Evolutionary conservation across 2,797 vertebrate genomes (phyloP).

Genomic region (Pantherophis alleghaniensis): DNA sequence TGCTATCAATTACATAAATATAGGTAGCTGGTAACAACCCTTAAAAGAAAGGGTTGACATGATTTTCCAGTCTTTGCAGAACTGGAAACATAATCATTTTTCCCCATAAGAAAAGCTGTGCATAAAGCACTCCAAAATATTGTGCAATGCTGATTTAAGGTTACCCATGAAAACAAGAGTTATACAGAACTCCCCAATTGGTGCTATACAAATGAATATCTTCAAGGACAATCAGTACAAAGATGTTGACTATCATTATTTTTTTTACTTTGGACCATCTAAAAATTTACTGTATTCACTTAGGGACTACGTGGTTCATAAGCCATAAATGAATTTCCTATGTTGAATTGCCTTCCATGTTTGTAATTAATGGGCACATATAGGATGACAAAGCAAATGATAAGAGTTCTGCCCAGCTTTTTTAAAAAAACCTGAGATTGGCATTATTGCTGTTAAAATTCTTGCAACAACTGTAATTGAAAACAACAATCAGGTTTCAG

Average conservation of each 20-base stretch:
- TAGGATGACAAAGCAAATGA: conserved; percentile 36
- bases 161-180: conserved; percentile 17
- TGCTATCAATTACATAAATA: background rate
- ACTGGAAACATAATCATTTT: background rate
- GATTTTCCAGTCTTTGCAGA: background rate
- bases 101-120: background rate
- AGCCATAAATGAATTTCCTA: conserved; percentile 62
- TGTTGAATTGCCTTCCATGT: conserved; percentile 60
- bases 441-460: background rate
- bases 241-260: background rate
- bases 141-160: conserved; percentile 9
- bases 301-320: conserved; percentile 68
- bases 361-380: conserved; percentile 55
- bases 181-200: background rate
- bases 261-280: background rate
- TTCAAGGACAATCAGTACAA: background rate
- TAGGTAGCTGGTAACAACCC: background rate
- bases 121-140: background rate
- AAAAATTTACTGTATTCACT: conserved; percentile 66
- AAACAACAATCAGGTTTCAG: background rate
- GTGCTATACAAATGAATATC: background rate
- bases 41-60: conserved; percentile 6
- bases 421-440: background rate
- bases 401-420: conserved; percentile 13
- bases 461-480: background rate